A percentile compares a stretch with the other conserved stretches of the same genome.
These are phyloP conservation scores for Tragelaphus buxtoni DNA, from an alignment of 2,113 vertebrate genomes.

Conservation along the genomic window DNA sequence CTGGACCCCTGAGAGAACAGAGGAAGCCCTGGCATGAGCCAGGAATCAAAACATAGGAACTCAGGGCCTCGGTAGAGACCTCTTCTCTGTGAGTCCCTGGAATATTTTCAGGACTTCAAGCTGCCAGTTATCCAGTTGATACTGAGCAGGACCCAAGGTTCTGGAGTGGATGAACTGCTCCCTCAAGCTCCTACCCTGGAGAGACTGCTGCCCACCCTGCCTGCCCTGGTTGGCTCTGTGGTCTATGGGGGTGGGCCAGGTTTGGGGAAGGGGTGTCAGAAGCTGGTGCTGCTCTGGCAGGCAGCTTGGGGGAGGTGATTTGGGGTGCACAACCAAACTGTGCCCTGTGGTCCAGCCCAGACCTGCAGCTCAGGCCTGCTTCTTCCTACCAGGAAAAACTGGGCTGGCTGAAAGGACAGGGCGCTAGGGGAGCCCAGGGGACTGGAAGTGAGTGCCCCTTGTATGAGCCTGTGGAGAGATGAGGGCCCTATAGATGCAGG, in stretches of 20 bases:
- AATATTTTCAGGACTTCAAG: not conserved
- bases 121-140: not conserved
- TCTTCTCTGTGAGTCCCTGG: not conserved
- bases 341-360: accelerated
- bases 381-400: not conserved
- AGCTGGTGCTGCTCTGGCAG: too few species aligned
- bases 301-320: not conserved
- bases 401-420: not conserved
- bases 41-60: not conserved
- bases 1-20: not conserved
- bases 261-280: not conserved
- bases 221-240: not conserved
- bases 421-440: not conserved
- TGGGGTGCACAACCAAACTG: accelerated
- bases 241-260: accelerated
- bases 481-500: not conserved
- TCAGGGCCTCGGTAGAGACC: not conserved
- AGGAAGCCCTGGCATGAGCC: too few species aligned
- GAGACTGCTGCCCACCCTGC: not conserved
- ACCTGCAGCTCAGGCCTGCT: too few species aligned
- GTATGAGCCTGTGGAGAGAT: accelerated
- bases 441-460: accelerated
- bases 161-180: not conserved
- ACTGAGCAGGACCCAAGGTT: not conserved
- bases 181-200: not conserved